Base-by-base conservation (phyloP, 1,140 invertebrate genomes). In the Oreohelix idahoensis region DNA sequence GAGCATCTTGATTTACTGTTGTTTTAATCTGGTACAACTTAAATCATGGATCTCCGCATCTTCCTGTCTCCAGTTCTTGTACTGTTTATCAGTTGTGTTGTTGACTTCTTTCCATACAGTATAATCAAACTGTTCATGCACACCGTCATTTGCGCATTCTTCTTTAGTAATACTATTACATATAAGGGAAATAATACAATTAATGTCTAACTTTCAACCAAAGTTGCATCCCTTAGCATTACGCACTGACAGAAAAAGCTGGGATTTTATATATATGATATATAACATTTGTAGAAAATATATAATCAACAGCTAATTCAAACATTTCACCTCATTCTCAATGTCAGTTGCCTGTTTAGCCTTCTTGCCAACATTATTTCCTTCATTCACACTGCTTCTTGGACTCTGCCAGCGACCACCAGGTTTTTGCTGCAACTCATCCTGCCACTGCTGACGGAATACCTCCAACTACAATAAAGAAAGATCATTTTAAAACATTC, bases 391-490 rank as follows among this genome's bases (percentile, higher is more conserved):
- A n/a, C 75, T 77, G 23, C 39, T 69, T 69, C 63, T 73, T 51
- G 76, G 49, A 15, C 38, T 77, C 77, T 38, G 73, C 58, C 58
- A 53, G 69, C 53, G 38, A 58, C 83, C 74, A 69, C 17, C 63
- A 66, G 42, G 66, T 38, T 26, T 75, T 29, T 66, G 38, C 83
- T 85, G 71, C 70, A 87, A 53, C 76, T 92, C 91, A 38, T 88
- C 84, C 73, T 89, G 86, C 91, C 91, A 92, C 36, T 88, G 84
- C 63, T 85, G 78, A 32, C 91, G 86, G 84, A 92, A 92, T 23
- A 88, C 83, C 29, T 88, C 86, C 73, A 92, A 74, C 77, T 90
- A 29, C 32, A 36, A 32, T 23, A 78, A 58, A 5, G 20, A 58
- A 23, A 2, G 53, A 58, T 58, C 20, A 20, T 23, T 23, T 4